Conservation (phyloP, 2,888 invertebrate species). For the Charanyca ferruginea region DNA sequence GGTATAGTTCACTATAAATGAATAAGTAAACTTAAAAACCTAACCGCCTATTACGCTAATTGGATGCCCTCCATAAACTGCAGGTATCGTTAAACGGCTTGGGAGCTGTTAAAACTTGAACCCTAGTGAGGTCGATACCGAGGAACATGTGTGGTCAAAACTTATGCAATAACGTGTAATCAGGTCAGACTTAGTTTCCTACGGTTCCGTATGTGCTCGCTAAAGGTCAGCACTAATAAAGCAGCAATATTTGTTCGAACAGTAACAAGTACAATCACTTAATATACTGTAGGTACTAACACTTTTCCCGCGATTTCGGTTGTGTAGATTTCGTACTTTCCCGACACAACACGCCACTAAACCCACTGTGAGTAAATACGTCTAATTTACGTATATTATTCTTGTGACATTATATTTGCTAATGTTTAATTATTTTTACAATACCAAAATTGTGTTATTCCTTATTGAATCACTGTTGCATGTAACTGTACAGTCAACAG, state of each 20-base stretch:
- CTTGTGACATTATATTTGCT: too few relatives aligned
- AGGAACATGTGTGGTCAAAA: constrained; percentile 54
- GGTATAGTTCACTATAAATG: neutral
- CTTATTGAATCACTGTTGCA: too few relatives aligned
- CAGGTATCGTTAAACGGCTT: constrained; percentile 29
- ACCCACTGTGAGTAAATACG: too few relatives aligned
- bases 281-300: too few relatives aligned
- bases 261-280: too few relatives aligned
- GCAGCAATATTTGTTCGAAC: neutral
- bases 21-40: neutral
- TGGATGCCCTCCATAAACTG: neutral
- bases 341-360: too few relatives aligned
- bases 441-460: too few relatives aligned
- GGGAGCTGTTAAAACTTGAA: constrained; percentile 45
- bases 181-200: constrained; percentile 47
- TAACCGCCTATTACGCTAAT: constrained; percentile 9
- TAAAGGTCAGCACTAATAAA: neutral
- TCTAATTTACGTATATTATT: too few relatives aligned
- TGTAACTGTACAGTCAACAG: too few relatives aligned
- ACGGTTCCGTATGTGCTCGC: constrained; percentile 9
- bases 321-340: too few relatives aligned
- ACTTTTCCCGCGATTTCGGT: too few relatives aligned
- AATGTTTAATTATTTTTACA: too few relatives aligned
- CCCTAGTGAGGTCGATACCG: constrained; percentile 28
- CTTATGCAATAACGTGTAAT: constrained; percentile 59